A percentile compares a stretch with the other conserved stretches of the same genome.
Conservation (phyloP, 1,140 invertebrate species). For the Pollicipes pollicipes region DNA sequence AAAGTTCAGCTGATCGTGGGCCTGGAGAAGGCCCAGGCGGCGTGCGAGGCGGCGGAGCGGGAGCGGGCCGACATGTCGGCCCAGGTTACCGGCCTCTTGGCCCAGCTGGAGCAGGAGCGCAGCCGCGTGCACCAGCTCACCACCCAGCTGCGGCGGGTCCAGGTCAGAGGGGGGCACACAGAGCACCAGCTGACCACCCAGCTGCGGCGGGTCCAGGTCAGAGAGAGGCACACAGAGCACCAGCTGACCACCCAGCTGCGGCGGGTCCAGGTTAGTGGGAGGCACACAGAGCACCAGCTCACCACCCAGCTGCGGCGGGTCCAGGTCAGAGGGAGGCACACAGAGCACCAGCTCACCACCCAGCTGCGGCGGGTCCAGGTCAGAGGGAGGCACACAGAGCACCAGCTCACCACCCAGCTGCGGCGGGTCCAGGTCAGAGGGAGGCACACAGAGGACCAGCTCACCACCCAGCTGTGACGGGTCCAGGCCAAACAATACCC, state of each 20-base stretch:
- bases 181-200: too few relatives aligned
- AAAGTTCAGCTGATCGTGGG: background rate
- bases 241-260: too few relatives aligned
- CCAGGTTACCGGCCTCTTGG: background rate
- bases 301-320: too few relatives aligned
- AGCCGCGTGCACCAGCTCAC: background rate
- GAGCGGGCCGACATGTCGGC: background rate
- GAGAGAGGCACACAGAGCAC: too few relatives aligned
- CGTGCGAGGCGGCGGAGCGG: background rate
- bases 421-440: background rate
- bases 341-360: background rate
- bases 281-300: too few relatives aligned
- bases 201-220: too few relatives aligned
- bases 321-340: too few relatives aligned
- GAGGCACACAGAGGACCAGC: too few relatives aligned
- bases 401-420: background rate
- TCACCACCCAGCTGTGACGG: too few relatives aligned
- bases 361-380: background rate
- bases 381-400: too few relatives aligned
- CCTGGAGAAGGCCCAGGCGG: background rate
- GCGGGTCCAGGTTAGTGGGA: too few relatives aligned
- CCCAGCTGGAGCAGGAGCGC: background rate
- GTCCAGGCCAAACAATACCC: too few relatives aligned
- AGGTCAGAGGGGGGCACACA: background rate
- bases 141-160: background rate